Evolutionary conservation across 2,113 vertebrate genomes (phyloP).

Genomic region (Gymnobelideus leadbeateri): DNA sequence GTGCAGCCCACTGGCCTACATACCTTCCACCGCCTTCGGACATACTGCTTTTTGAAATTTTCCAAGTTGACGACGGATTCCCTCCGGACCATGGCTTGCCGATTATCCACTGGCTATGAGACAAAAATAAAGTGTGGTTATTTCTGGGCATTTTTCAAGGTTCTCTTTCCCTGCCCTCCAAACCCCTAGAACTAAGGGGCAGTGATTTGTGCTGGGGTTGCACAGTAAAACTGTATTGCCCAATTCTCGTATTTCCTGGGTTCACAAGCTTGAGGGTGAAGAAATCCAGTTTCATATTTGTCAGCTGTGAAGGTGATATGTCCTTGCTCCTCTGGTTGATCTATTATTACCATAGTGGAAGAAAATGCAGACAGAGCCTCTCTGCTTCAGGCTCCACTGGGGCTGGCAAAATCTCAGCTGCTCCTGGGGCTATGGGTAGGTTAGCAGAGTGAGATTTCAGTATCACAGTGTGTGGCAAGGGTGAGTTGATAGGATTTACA

Average conservation of each 20-base stretch:
- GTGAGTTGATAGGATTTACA: background rate
- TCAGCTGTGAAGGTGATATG: conserved; percentile 5
- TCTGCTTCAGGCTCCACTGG: background rate
- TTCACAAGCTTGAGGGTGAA: background rate
- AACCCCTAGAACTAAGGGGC: background rate
- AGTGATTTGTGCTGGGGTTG: conserved; percentile 24
- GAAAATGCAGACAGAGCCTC: background rate
- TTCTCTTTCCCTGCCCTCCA: background rate
- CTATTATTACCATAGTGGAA: conserved; percentile 12
- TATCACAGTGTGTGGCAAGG: background rate
- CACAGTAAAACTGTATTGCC: background rate
- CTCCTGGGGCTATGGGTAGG: background rate
- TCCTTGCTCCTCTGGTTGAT: background rate
- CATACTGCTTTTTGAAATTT: conserved; percentile 95
- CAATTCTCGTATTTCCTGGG: background rate
- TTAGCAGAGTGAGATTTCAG: background rate
- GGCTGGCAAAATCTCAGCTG: background rate
- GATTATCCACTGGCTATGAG: conserved; percentile 90
- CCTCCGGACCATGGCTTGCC: conserved; percentile 93
- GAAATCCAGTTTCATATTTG: background rate
- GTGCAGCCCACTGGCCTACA: background rate
- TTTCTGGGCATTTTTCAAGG: background rate
- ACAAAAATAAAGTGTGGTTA: conserved; percentile 74
- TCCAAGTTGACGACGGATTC: conserved; percentile 94
- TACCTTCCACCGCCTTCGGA: conserved; percentile 95